Evolutionary conservation across 2,888 invertebrate genomes (phyloP), one percentile per base, ranked within the genome.

Genomic region (Pristionchus entomophagus): DNA sequence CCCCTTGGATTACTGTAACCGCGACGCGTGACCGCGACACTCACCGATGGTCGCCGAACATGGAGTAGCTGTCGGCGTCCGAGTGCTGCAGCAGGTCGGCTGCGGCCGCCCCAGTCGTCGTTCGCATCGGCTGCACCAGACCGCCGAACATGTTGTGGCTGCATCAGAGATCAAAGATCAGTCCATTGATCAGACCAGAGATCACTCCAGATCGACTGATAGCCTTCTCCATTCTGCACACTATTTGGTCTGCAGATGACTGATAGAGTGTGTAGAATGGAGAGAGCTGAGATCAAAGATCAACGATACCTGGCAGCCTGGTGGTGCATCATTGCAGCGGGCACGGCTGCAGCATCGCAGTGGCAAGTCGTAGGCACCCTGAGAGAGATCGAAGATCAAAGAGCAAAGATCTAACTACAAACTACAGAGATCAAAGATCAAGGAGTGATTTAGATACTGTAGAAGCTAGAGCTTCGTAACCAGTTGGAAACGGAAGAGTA

Each of bases 21-120:
- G 73, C 73, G 19, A 73, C 73, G 73, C 41, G 45, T 45, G 12
- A 19, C 4, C 19, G 32, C 14, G 35, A 32, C 32, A 45, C 65
- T 32, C n/a, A 73, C 73, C 73, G 73, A 41, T 45, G 73, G 26
- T 73, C 73, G 73, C 73, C 73, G 73, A 73, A 73, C 38, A 73
- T 73, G n/a, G 73, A 73, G 73, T 45, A 73, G 35, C 35, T 38
- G 73, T 73, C 73, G 65, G 32, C 65, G n/a, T 73, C 73, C 41
- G 73, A 73, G 73, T 41, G 73, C 73, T 41, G 73, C n/a, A n/a
- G n/a, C 26, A 41, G 22, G 22, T 26, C 73, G n/a, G 73, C 73
- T 22, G 45, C 45, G 14, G 73, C 32, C n/a, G 73, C 41, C n/a
- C n/a, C n/a, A n/a, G n/a, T n/a, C n/a, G n/a, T n/a, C n/a, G n/a